phyloP scores from a whole-genome alignment of 2,113 vertebrate species.

The Sander vitreus region DNA sequence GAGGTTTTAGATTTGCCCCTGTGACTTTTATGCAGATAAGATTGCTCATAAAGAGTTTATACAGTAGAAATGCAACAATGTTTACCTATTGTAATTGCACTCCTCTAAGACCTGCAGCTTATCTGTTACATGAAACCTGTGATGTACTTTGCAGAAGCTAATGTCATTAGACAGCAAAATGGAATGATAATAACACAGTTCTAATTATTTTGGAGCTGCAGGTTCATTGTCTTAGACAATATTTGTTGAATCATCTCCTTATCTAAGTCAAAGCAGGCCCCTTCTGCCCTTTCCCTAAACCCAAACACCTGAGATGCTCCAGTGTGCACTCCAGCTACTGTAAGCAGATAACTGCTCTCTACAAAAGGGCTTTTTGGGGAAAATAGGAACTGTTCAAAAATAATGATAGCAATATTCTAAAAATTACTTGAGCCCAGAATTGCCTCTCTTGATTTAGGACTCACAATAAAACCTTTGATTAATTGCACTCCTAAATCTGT shows the following conservation, averaged over 20 bases:
- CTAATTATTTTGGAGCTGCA: constrained; percentile 7
- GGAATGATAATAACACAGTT: constrained; percentile 8
- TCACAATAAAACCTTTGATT: constrained; percentile 60
- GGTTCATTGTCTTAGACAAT: constrained; percentile 30
- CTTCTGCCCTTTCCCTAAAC: constrained; percentile 47
- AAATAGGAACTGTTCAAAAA: constrained; percentile 57
- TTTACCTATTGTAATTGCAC: neutral
- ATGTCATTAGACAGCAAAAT: neutral
- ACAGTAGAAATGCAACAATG: neutral
- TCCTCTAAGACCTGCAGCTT: neutral
- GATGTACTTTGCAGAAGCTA: neutral
- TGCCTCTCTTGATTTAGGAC: constrained; percentile 67
- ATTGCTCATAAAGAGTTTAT: neutral
- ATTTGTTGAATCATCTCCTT: constrained; percentile 47
- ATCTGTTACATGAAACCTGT: neutral
- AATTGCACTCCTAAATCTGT: constrained; percentile 54
- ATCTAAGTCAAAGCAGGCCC: constrained; percentile 52
- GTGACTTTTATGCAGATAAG: neutral
- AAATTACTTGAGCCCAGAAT: constrained; percentile 60
- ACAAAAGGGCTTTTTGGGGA: constrained; percentile 43
- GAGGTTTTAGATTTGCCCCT: neutral
- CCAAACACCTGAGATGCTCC: constrained; percentile 39
- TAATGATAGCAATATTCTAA: constrained; percentile 67
- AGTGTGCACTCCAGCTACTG: constrained; percentile 30
- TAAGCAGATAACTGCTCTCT: constrained; percentile 42